These are phyloP conservation scores for Ophion obscuratus DNA, from an alignment of 2,888 invertebrate species.

Conservation along the genomic window DNA sequence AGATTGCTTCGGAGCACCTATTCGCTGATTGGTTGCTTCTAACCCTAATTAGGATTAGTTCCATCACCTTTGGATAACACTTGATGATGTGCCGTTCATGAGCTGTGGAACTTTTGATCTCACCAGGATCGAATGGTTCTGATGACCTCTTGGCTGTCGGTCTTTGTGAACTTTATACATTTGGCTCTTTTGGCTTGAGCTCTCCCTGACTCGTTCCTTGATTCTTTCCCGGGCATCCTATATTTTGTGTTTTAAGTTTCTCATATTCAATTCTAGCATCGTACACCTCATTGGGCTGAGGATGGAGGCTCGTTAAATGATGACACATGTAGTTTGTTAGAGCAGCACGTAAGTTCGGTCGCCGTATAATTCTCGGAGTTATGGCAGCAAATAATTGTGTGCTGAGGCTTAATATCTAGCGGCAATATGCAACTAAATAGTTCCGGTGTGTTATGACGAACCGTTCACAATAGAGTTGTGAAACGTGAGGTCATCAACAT, in stretches of 20 bases:
- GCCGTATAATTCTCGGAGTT: constrained; percentile 43
- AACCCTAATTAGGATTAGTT: constrained; percentile 5
- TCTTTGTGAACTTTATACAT: neutral
- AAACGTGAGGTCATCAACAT: neutral
- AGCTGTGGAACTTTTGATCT: too few species aligned
- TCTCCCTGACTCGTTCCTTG: constrained; percentile 2
- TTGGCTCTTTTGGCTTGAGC: constrained; percentile 6
- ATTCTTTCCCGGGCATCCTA: too few species aligned
- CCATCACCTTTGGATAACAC: too few species aligned
- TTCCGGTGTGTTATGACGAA: constrained; percentile 20
- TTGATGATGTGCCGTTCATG: too few species aligned
- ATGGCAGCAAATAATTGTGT: constrained; percentile 28
- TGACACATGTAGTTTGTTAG: constrained; percentile 64
- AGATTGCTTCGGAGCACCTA: constrained; percentile 2
- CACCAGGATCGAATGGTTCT: too few species aligned
- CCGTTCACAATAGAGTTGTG: neutral
- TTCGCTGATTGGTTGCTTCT: constrained; percentile 41
- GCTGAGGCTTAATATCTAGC: constrained; percentile 30
- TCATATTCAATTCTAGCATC: constrained; percentile 23
- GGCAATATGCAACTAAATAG: constrained; percentile 9
- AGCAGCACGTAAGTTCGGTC: constrained; percentile 39
- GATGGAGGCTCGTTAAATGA: constrained; percentile 63
- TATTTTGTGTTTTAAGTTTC: constrained; percentile 15
- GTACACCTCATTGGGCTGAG: constrained; percentile 28
- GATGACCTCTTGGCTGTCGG: constrained; percentile 4